phyloP scores from a whole-genome alignment of 2,113 vertebrate species.

The Aegithalos caudatus region DNA sequence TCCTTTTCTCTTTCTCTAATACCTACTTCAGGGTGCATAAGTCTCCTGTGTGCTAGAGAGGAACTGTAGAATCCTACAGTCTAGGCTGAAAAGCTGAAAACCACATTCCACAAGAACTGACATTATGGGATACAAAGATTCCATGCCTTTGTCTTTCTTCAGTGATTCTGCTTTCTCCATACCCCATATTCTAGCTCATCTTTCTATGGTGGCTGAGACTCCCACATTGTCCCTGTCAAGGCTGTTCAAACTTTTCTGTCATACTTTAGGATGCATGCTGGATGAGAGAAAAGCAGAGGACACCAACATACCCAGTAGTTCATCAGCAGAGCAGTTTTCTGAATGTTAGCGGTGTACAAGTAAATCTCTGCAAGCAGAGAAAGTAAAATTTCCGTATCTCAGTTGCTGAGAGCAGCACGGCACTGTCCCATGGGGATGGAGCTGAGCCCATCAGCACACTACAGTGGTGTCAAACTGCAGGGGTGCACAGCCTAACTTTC shows the following conservation, averaged over 20 bases:
- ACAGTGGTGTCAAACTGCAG: background rate
- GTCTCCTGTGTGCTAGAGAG: background rate
- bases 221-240: background rate
- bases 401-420: background rate
- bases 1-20: background rate
- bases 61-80: background rate
- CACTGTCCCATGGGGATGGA: accelerated
- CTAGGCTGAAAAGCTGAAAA: background rate
- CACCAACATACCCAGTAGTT: background rate
- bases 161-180: background rate
- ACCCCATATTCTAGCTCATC: background rate
- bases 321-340: background rate
- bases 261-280: background rate
- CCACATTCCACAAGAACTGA: background rate
- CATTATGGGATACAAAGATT: background rate
- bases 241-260: background rate
- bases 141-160: background rate
- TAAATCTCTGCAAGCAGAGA: background rate
- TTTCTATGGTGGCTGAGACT: background rate
- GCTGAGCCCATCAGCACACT: background rate
- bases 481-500: background rate
- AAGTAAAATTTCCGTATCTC: background rate
- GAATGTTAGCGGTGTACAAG: background rate
- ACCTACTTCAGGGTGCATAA: background rate
- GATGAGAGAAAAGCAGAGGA: background rate